Conservation (phyloP, 2,113 vertebrate genomes). For the Cynoglossus semilaevis region DNA sequence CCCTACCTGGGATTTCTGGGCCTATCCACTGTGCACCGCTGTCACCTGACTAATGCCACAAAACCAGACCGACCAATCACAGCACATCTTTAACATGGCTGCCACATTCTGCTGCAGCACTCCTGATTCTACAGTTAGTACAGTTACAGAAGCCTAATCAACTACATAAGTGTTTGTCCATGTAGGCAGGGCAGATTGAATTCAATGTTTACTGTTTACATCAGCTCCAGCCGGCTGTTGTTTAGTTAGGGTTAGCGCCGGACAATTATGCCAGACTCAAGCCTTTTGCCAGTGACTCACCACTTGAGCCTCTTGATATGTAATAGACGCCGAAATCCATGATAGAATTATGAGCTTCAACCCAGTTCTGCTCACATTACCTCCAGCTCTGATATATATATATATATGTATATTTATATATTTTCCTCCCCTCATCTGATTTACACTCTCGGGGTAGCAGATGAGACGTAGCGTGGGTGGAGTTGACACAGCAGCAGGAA, state of each 20-base stretch:
- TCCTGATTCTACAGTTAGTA: too few relatives aligned
- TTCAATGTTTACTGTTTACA: too few relatives aligned
- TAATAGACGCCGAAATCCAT: constrained; percentile 19
- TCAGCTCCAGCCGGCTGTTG: constrained; percentile 2
- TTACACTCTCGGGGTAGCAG: constrained; percentile 19
- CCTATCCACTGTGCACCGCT: too few relatives aligned
- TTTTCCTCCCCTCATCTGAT: constrained; percentile 39
- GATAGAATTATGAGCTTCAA: neutral
- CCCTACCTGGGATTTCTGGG: too few relatives aligned
- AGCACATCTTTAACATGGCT: too few relatives aligned
- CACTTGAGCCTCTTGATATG: constrained; percentile 16
- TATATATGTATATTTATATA: constrained; percentile 7
- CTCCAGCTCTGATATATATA: neutral
- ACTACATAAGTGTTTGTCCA: too few relatives aligned
- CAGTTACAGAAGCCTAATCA: too few relatives aligned
- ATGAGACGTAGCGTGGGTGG: constrained; percentile 42
- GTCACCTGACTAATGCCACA: too few relatives aligned
- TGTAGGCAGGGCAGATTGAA: too few relatives aligned
- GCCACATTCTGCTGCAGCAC: too few relatives aligned
- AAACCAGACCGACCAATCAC: too few relatives aligned
- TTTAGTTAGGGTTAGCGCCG: constrained; percentile 11
- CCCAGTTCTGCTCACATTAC: constrained; percentile 17
- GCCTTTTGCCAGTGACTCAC: neutral
- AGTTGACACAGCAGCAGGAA: constrained; percentile 13
- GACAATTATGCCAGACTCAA: constrained; percentile 32